Evolutionary conservation across 1,140 invertebrate genomes (phyloP), one percentile per base, ranked within the genome.

Genomic region (Rhagoletis pomonella): DNA sequence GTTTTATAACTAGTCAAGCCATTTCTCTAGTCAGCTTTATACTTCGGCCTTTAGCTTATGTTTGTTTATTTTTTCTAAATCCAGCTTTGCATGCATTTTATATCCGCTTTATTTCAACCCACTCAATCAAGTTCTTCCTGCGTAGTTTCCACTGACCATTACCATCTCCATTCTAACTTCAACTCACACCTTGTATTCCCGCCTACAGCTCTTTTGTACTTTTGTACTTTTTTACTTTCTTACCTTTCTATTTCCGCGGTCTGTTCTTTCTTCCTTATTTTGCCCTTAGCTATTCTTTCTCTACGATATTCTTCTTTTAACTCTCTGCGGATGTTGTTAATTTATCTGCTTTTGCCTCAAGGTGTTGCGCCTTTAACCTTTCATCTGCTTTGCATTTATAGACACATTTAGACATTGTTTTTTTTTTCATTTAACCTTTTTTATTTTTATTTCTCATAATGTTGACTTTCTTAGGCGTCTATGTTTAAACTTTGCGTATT

Each of bases 251-350:
- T 14, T 44, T 69, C 4, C 9, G 39, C 67, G 44, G 3, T 3
- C 39, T 69, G 44, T 47, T 5, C 39, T 44, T 47, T 73, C 3
- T 73, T 6, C 42, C 12, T 12, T 14, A 12, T 14, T 47, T 14
- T 4, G 39, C 42, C 14, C 14, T 42, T 4, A 14, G 67, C n/a
- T 12, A 47, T 4, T 73, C 42, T 73, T 73, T 47, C 12, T 73
- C 29, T 39, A 4, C 67, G 6, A 10, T 73, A 44, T 73, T 73
- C 67, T 44, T 73, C 39, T 47, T 73, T 73, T n/a, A 47, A 73
- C 42, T 73, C 67, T 47, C 67, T 73, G 67, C 67, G 67, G 67
- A 73, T 73, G 67, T 44, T 73, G 67, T 73, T 44, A 73, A 73
- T 73, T 73, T 73, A 73, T 73, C 17, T 73, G 67, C 44, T 73